phyloP scores from a whole-genome alignment of 2,113 vertebrate species.

The Tautogolabrus adspersus region DNA sequence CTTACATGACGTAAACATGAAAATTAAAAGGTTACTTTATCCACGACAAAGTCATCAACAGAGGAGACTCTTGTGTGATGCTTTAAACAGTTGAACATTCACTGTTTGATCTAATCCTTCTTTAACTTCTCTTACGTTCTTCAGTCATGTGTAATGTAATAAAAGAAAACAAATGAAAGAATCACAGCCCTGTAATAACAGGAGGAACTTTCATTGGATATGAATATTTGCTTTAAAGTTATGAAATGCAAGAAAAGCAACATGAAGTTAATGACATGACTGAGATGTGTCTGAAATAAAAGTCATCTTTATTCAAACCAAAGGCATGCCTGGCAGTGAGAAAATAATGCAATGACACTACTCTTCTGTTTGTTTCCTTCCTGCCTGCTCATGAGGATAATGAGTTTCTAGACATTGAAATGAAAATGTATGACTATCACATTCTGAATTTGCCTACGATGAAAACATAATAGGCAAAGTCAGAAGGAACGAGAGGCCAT shows the following conservation, averaged over 20 bases:
- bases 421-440: constrained; percentile 69
- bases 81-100: background rate
- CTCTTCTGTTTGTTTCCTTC: constrained; percentile 18
- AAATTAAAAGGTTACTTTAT: constrained; percentile 40
- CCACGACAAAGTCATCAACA: constrained; percentile 23
- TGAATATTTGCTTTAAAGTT: constrained; percentile 39
- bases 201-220: constrained; percentile 59
- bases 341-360: constrained; percentile 52
- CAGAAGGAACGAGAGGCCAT: constrained; percentile 78
- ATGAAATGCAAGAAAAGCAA: constrained; percentile 53
- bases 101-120: background rate
- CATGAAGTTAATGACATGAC: constrained; percentile 59
- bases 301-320: constrained; percentile 51
- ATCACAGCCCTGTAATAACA: constrained; percentile 17
- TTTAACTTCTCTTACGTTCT: constrained; percentile 20
- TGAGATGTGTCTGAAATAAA: constrained; percentile 54
- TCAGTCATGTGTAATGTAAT: constrained; percentile 40
- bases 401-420: constrained; percentile 65
- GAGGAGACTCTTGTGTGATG: constrained; percentile 13
- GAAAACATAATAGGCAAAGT: constrained; percentile 81
- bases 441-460: constrained; percentile 86
- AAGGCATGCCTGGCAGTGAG: constrained; percentile 58
- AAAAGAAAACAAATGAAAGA: constrained; percentile 58
- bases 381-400: constrained; percentile 50
- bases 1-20: constrained; percentile 41